Percentiles rank a stretch among this genome's conserved stretches.
These are phyloP conservation scores for Hemicentrotus pulcherrimus DNA, from an alignment of 35 echinoderm and acorn worm species.

Conservation along the genomic window DNA sequence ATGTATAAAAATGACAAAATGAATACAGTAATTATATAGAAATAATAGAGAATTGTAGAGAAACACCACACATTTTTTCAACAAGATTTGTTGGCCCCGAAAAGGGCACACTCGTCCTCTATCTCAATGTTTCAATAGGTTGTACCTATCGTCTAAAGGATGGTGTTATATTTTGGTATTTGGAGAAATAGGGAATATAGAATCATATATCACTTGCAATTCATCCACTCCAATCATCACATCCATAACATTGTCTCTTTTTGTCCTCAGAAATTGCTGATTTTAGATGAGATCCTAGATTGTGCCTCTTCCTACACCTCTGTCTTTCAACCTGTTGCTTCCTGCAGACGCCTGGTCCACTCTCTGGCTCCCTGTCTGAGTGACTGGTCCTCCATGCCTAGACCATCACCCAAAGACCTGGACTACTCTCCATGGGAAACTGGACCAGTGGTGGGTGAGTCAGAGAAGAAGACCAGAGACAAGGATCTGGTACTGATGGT, in stretches of 20 bases:
- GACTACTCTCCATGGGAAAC: conserved; percentile 12
- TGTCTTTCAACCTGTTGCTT: conserved; percentile 4
- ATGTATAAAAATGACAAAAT: too few species aligned
- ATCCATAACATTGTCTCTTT: not conserved
- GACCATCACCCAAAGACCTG: not conserved
- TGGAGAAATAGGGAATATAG: too few species aligned
- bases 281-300: conserved; percentile 7
- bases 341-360: not conserved
- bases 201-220: too few species aligned
- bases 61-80: too few species aligned
- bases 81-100: too few species aligned
- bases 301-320: not conserved
- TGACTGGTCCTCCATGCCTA: conserved; percentile 1
- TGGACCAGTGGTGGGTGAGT: not conserved
- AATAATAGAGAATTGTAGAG: too few species aligned
- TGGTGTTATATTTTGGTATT: too few species aligned
- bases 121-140: too few species aligned
- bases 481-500: not conserved
- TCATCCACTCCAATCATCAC: not conserved
- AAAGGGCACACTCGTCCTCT: too few species aligned
- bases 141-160: too few species aligned
- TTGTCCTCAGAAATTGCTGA: not conserved
- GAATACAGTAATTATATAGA: too few species aligned
- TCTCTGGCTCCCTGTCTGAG: conserved; percentile 6
- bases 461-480: not conserved